Percentiles rank a stretch among this genome's conserved stretches.
Conservation (phyloP, 1,140 invertebrate species). For the Leptonema lineaticorne region DNA sequence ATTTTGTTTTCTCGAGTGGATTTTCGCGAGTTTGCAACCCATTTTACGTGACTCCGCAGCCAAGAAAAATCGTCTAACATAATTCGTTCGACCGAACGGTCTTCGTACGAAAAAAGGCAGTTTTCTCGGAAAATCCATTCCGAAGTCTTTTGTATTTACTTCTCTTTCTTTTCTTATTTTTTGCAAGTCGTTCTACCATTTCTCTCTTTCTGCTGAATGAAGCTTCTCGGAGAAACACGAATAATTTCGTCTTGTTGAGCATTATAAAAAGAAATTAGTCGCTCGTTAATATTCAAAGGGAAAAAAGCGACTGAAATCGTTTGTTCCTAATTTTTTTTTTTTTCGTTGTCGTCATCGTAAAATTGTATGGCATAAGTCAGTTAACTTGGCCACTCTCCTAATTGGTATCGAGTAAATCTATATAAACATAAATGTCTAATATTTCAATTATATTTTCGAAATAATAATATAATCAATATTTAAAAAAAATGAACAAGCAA, state of each 20-base stretch:
- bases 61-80: slow-evolving; percentile 3
- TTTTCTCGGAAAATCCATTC: neutral
- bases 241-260: neutral
- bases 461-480: too few relatives aligned
- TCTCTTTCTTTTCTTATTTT: too few relatives aligned
- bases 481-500: too few relatives aligned
- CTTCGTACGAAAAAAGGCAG: too few relatives aligned
- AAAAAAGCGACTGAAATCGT: neutral
- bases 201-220: too few relatives aligned
- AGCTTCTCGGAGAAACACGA: neutral
- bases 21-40: neutral
- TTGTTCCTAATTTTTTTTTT: neutral
- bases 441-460: too few relatives aligned
- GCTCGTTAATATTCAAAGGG: slow-evolving; percentile 8
- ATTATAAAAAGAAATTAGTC: neutral
- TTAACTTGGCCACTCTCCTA: too few relatives aligned
- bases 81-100: slow-evolving; percentile 1
- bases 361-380: too few relatives aligned
- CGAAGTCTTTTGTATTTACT: too few relatives aligned
- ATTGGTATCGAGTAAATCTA: too few relatives aligned
- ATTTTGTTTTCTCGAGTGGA: slow-evolving; percentile 20
- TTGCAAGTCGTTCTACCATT: too few relatives aligned
- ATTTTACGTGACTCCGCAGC: neutral
- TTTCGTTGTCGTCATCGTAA: neutral
- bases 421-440: too few relatives aligned